Percentiles rank a stretch among this genome's conserved stretches.
These are phyloP conservation scores for Montipora foliosa DNA, from an alignment of 64 coral and sea anemone genomes.

Conservation along the genomic window DNA sequence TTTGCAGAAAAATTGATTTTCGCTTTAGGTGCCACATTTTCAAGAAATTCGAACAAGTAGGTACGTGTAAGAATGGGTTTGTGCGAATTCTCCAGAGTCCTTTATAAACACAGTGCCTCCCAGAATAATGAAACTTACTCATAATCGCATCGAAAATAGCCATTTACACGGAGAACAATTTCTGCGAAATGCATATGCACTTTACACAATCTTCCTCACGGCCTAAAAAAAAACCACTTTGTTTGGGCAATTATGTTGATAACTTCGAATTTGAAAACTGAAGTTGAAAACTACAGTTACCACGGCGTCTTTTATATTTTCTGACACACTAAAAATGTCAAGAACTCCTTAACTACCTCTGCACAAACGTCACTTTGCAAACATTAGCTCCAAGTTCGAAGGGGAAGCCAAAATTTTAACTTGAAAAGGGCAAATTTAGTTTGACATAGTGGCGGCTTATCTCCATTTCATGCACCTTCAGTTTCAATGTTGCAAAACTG, in stretches of 20 bases:
- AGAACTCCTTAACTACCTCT: background rate
- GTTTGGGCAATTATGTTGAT: background rate
- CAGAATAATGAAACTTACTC: background rate
- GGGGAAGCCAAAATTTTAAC: too few species aligned
- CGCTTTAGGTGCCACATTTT: background rate
- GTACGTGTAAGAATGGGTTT: slow-evolving; percentile 38
- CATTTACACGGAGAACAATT: background rate
- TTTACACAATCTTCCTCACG: background rate
- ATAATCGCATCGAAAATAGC: background rate
- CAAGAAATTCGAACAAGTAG: background rate
- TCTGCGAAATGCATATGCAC: too few species aligned
- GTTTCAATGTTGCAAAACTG: too few species aligned
- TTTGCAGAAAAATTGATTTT: slow-evolving; percentile 24
- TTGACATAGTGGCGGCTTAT: background rate
- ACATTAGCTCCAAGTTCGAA: too few species aligned
- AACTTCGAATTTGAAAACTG: background rate
- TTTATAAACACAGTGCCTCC: background rate
- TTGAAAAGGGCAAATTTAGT: background rate
- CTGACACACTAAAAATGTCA: slow-evolving; percentile 1
- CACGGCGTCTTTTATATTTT: background rate
- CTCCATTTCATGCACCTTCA: too few species aligned
- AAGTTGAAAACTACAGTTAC: slow-evolving; percentile 22
- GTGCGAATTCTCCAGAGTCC: background rate
- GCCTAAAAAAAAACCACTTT: background rate
- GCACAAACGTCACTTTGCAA: background rate